phyloP scores from a whole-genome alignment of 2,797 vertebrate species.

The Acipenser oxyrinchus region DNA sequence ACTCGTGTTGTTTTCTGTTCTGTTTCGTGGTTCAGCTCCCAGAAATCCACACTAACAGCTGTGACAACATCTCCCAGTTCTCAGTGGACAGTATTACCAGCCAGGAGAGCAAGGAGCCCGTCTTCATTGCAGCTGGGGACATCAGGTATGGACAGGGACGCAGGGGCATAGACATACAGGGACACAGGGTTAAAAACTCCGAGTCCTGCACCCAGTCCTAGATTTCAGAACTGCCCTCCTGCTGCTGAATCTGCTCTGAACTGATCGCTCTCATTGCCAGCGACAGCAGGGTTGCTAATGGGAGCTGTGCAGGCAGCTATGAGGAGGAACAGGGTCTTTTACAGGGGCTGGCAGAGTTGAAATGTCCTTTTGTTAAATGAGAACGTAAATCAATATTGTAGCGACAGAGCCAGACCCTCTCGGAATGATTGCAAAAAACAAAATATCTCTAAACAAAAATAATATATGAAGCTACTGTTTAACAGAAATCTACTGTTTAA shows the following conservation, averaged over 20 bases:
- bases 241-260: too few species aligned
- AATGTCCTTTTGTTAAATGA: too few species aligned
- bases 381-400: too few species aligned
- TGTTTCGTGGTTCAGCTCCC: conserved; percentile 60
- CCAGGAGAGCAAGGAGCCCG: conserved; percentile 89
- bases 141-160: conserved; percentile 66
- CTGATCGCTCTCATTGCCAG: too few species aligned
- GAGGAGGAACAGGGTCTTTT: too few species aligned
- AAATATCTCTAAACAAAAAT: background rate
- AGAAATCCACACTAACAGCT: conserved; percentile 86
- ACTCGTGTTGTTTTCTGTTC: background rate
- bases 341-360: too few species aligned
- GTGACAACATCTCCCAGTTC: conserved; percentile 97
- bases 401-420: too few species aligned
- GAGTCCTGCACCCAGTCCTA: background rate
- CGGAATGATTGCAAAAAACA: too few species aligned
- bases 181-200: too few species aligned
- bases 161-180: background rate
- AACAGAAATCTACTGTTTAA: too few species aligned
- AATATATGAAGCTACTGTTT: background rate
- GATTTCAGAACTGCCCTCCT: background rate
- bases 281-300: too few species aligned
- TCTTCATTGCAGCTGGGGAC: conserved; percentile 90
- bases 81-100: conserved; percentile 96
- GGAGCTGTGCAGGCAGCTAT: too few species aligned